Base-by-base conservation (phyloP, 30 jellyfish, hydroid and myxozoan species). In the Hydra vulgaris region DNA sequence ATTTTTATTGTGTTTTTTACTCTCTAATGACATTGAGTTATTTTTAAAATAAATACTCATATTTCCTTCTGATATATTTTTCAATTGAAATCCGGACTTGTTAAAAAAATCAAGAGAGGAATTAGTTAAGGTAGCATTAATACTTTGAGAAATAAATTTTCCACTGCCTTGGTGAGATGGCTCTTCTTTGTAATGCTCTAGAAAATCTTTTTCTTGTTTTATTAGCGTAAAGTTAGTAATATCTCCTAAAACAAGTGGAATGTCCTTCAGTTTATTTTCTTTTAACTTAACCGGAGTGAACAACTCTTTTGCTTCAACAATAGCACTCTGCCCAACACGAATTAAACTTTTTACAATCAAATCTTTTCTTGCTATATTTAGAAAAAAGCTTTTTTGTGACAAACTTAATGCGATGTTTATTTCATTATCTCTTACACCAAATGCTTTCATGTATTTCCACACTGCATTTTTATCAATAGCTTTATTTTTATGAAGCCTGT, bases 361-460 rank as follows among this genome's bases (percentile, higher is more conserved):
- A 20, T 20, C 16, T 68, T 68, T 68, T 20, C 16, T 23, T 3
- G 25, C 16, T n/a, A 8, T 68, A 16, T 15, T 68, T n/a, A 3
- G 7, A 68, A 68, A 68, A n/a, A 5, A 8, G 16, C 15, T 68
- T 23, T 3, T 23, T n/a, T 68, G 25, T 15, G 75, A n/a, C 8
- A 68, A 68, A n/a, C 27, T 68, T 4, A 68, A 5, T 16, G 27
- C 75, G 4, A 68, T 68, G 25, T 15, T 68, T 23, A 23, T 68
- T 16, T 68, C 75, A 8, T 68, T 15, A 16, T 68, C 75, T n/a
- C 27, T 23, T n/a, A 68, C 8, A 3, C 75, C 75, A 68, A 68
- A 68, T 68, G 75, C 8, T 68, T 68, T 68, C 75, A 68, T 68
- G 8, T 16, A 23, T 68, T 68, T 68, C 75, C 75, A 68, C 7